A percentile compares a stretch with the other conserved stretches of the same genome.
Evolutionary conservation across 2,888 invertebrate species (phyloP).

Genomic region (Eumerus sabulonum): DNA sequence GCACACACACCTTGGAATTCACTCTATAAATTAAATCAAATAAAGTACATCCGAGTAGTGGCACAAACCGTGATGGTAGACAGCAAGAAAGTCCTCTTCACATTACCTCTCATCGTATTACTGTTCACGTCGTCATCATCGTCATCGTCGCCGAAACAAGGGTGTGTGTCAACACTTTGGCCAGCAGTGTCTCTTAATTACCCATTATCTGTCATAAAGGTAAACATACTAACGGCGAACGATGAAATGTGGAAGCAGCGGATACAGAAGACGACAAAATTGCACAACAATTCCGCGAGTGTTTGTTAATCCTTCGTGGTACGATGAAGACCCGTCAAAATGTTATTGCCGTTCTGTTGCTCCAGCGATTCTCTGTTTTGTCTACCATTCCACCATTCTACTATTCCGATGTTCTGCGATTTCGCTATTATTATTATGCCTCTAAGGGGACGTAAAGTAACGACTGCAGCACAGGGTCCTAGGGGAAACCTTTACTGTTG

Average conservation of each 20-base stretch:
- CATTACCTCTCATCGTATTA: conserved; percentile 50
- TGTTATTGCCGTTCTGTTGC: conserved; percentile 54
- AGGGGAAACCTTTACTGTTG: conserved; percentile 58
- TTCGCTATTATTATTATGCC: conserved; percentile 43
- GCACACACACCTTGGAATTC: conserved; percentile 46
- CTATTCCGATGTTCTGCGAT: conserved; percentile 4
- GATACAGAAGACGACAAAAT: conserved; percentile 40
- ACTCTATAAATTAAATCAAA: conserved; percentile 64
- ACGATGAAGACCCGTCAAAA: conserved; percentile 23
- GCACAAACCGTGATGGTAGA: no score
- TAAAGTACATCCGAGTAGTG: conserved; percentile 48
- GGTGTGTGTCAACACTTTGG: conserved; percentile 68
- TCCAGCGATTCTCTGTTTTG: no score
- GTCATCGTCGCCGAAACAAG: conserved; percentile 52
- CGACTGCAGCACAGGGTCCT: conserved; percentile 7
- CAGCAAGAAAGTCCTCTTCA: conserved; percentile 10
- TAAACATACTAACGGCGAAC: conserved; percentile 61
- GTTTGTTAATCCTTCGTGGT: conserved; percentile 58
- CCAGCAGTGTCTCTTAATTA: conserved; percentile 69
- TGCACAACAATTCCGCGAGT: conserved; percentile 60
- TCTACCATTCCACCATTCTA: not conserved
- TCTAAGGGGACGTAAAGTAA: conserved; percentile 2
- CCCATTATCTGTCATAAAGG: conserved; percentile 69
- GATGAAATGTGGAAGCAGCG: conserved; percentile 17
- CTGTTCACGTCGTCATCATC: conserved; percentile 20